These are phyloP conservation scores for Podabrus alpinus DNA, from an alignment of 2,888 invertebrate species.

Conservation along the genomic window DNA sequence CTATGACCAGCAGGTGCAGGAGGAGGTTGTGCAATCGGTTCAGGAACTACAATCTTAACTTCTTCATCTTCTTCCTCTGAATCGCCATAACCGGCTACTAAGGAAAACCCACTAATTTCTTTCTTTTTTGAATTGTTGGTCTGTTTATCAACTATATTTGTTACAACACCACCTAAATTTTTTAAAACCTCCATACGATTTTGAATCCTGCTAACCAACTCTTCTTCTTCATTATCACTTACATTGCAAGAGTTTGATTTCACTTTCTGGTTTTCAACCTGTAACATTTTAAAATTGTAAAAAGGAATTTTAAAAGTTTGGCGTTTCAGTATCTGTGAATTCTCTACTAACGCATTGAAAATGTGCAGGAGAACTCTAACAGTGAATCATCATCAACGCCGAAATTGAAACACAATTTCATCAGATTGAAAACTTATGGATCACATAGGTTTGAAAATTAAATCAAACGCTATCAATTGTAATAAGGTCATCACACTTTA, in stretches of 20 bases:
- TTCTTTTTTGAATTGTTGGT: constrained; percentile 24
- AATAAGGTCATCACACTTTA: neutral
- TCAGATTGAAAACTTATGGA: constrained; percentile 57
- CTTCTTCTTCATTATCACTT: constrained; percentile 49
- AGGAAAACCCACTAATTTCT: constrained; percentile 49
- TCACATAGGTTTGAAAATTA: constrained; percentile 4
- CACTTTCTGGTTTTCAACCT: neutral
- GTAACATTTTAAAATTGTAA: neutral
- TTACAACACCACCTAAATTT: constrained; percentile 52
- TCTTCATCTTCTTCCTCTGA: constrained; percentile 56
- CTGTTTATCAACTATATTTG: constrained; percentile 20
- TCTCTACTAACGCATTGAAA: constrained; percentile 37
- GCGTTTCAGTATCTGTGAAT: constrained; percentile 51
- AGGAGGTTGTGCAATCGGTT: constrained; percentile 1
- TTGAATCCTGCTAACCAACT: constrained; percentile 53
- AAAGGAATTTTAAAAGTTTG: neutral
- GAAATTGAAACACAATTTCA: constrained; percentile 22
- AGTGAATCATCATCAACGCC: constrained; percentile 50
- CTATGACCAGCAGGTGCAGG: constrained; percentile 40
- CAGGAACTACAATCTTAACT: constrained; percentile 26
- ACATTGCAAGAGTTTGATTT: constrained; percentile 14
- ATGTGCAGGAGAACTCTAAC: constrained; percentile 50
- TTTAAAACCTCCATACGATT: constrained; percentile 55
- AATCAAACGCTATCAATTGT: neutral
- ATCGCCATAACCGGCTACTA: constrained; percentile 62